Conservation (phyloP, 2,113 vertebrate species). For the Etheostoma cragini region DNA sequence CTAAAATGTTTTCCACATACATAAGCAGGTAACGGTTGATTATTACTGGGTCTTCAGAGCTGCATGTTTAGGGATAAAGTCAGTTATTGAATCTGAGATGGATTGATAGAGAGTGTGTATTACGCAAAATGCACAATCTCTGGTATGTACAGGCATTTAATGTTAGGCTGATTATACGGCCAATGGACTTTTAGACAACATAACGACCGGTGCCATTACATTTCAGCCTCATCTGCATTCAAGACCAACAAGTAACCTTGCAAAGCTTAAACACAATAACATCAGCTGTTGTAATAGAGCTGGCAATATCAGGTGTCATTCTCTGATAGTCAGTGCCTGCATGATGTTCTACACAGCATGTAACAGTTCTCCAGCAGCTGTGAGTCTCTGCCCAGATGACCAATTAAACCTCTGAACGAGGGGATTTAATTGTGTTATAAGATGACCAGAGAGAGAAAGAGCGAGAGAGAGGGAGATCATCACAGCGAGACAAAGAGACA, state of each 20-base stretch:
- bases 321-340: not conserved
- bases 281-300: not conserved
- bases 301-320: not conserved
- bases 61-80: not conserved
- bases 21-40: not conserved
- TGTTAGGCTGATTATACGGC: not conserved
- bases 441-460: conserved; percentile 21
- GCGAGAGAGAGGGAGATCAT: not conserved
- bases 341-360: not conserved
- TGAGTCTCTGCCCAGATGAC: not conserved
- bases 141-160: not conserved
- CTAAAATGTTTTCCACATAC: not conserved
- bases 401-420: conserved; percentile 30
- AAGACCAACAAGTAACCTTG: not conserved
- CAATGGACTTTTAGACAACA: not conserved
- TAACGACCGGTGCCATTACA: not conserved
- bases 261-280: not conserved
- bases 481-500: conserved; percentile 1
- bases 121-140: not conserved
- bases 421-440: conserved; percentile 38
- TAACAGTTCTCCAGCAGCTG: conserved; percentile 19
- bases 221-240: not conserved
- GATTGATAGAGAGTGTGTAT: not conserved
- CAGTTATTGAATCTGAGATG: conserved; percentile 1
- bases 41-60: not conserved